Evolutionary conservation across 2,797 vertebrate genomes (phyloP), one percentile per base, ranked within the genome.

Genomic region (Phalanger gymnotis): DNA sequence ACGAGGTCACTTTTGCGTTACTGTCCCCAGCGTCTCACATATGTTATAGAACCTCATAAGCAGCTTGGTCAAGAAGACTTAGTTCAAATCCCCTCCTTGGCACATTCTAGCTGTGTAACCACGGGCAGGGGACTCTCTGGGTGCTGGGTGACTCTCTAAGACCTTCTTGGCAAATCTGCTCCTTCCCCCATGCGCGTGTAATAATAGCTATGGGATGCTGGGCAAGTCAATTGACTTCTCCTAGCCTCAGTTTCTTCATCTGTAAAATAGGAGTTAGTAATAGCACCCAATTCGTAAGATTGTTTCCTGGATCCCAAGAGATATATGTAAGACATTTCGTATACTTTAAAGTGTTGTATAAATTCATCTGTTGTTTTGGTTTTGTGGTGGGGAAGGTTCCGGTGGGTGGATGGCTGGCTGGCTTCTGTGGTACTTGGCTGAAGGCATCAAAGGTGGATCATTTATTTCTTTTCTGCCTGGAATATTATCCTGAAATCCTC

Each of bases 381-480:
- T 47, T 47, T 81, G 40, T 47, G 73, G 40, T 81, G 22, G n/a
- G 40, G 9, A 81, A 81, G 73, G 73, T 81, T 47, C 40, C 9
- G 9, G 40, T 11, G 73, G n/a, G 22, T 95, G 96, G 95, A 96
- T 94, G 57, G 89, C 53, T 92, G 27, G 90, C 0, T 30, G 5
- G 87, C 51, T 94, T 94, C 96, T 66, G 91, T 81, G 89, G 31
- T 95, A 95, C 93, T 90, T 96, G 93, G 57, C 96, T 95, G 53
- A 94, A 66, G 52, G 51, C 28, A 95, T 91, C 19, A 81, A 61
- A 87, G 61, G 90, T 81, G 91, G 93, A 40, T 53, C 53, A 40
- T 5, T 91, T 57, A 93, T 87, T 95, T 90, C 31, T 91, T 93
- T 66, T 3, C 90, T 34, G 57, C 81, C 14, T 96, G 57, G 61